phyloP scores from a whole-genome alignment of 2,888 invertebrate species.

The Drosophila subsilvestris region DNA sequence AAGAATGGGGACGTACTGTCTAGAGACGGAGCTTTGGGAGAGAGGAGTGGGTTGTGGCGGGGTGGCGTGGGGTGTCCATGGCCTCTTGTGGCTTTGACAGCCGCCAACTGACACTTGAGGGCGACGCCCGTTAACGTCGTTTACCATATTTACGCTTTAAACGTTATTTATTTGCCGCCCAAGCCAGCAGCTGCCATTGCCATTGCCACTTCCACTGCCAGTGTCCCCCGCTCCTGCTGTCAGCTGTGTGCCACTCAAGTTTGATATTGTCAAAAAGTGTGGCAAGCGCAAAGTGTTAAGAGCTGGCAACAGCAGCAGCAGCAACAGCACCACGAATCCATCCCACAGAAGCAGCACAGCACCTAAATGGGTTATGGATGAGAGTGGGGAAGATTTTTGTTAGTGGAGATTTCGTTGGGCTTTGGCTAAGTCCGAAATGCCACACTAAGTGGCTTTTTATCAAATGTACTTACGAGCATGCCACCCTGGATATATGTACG shows the following conservation, averaged over 20 bases:
- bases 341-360: conserved; percentile 1
- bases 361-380: conserved; percentile 39
- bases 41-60: not conserved
- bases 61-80: conserved; percentile 6
- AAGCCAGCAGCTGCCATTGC: not conserved
- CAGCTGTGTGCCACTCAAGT: conserved; percentile 51
- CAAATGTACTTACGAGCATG: conserved; percentile 43
- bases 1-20: not conserved
- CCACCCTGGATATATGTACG: conserved; percentile 13
- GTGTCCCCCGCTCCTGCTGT: conserved; percentile 11
- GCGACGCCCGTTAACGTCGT: conserved; percentile 65
- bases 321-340: conserved; percentile 3
- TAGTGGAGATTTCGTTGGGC: conserved; percentile 34
- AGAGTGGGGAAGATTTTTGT: conserved; percentile 1
- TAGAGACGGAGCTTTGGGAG: not conserved
- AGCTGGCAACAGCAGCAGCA: conserved; percentile 1
- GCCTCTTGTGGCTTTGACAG: conserved; percentile 64
- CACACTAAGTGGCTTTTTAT: conserved; percentile 67
- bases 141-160: conserved; percentile 77
- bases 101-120: conserved; percentile 75
- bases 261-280: conserved; percentile 60
- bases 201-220: conserved; percentile 1
- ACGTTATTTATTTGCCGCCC: conserved; percentile 71
- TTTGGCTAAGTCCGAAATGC: conserved; percentile 28
- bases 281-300: conserved; percentile 49